Conservation (phyloP, 2,113 vertebrate genomes). For the Tricholaema leucomelas region DNA sequence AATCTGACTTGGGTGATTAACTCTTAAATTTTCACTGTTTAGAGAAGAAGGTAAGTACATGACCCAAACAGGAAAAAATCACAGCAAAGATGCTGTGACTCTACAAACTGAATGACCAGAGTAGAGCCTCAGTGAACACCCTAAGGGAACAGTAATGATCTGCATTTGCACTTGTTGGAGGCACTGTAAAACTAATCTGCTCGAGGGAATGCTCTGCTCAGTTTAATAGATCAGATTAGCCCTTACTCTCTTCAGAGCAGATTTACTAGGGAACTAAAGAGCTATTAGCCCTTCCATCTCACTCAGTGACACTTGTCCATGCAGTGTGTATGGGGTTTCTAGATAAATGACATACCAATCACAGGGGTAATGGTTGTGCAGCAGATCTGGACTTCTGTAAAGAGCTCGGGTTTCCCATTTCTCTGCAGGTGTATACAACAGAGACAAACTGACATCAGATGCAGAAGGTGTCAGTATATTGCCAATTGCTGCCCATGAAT, state of each 20-base stretch:
- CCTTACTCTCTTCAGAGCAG: background rate
- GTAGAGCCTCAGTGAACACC: background rate
- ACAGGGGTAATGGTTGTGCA: background rate
- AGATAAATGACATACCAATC: background rate
- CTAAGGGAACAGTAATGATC: background rate
- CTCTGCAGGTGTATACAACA: background rate
- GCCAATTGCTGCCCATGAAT: background rate
- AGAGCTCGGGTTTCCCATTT: background rate
- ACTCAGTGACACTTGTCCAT: background rate
- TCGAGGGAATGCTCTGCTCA: background rate
- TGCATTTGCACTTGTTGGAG: background rate
- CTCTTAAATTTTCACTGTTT: background rate
- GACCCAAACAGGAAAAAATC: background rate
- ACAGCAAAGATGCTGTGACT: accelerated
- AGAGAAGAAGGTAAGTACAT: background rate
- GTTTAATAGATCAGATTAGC: background rate
- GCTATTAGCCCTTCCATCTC: background rate
- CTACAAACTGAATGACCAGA: background rate
- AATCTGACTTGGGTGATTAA: background rate
- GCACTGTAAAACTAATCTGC: background rate
- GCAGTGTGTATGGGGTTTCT: background rate
- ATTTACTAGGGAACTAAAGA: background rate
- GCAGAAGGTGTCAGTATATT: background rate
- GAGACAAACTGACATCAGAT: background rate
- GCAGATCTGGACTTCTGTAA: background rate